Evolutionary conservation across 2,797 vertebrate genomes (phyloP), one percentile per base, ranked within the genome.

Genomic region (Eleutherodactylus coqui): DNA sequence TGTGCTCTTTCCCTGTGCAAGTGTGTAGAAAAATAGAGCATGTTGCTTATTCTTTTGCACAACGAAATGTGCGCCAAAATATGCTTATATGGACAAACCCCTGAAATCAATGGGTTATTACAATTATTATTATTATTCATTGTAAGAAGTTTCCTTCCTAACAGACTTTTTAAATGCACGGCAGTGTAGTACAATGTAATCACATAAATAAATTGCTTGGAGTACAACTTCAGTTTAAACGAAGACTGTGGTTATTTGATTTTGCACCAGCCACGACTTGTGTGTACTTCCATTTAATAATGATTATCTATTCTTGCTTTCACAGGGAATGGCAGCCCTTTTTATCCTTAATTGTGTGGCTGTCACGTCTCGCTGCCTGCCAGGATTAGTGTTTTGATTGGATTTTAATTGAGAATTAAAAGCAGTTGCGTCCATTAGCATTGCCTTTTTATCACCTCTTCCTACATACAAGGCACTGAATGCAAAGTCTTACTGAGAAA

Each of bases 381-480:
- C 70, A 49, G 62, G 60, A 69, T 69, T 81, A 81, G 62, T 81
- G 62, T 14, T 60, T 64, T 82, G 24, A 72, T 70, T 70, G 64
- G 24, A 72, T 53, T 82, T 82, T 70, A 82, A 82, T 53, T 70
- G 29, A 82, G 64, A 70, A 51, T 53, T 53, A 70, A 80, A 80
- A 38, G 14, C 29, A 72, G 45, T 70, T 16, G 64, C 53, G 47
- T 73, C 32, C 14, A 43, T 70, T 73, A 72, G 32, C 80, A 41
- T 53, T 29, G 49, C 34, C n/a, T 69, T 45, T 80, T 43, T 80
- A 67, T 80, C n/a, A 80, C 60, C 78, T 47, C 41, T 47, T 62
- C 19, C 78, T 67, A 47, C 17, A 64, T 32, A 32, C 27, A 67
- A 29, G 29, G 43, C 16, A 8, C 38, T 43, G 9, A 62, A 45